Evolutionary conservation across 2,113 vertebrate genomes (phyloP).

Genomic region (Lanius collurio): DNA sequence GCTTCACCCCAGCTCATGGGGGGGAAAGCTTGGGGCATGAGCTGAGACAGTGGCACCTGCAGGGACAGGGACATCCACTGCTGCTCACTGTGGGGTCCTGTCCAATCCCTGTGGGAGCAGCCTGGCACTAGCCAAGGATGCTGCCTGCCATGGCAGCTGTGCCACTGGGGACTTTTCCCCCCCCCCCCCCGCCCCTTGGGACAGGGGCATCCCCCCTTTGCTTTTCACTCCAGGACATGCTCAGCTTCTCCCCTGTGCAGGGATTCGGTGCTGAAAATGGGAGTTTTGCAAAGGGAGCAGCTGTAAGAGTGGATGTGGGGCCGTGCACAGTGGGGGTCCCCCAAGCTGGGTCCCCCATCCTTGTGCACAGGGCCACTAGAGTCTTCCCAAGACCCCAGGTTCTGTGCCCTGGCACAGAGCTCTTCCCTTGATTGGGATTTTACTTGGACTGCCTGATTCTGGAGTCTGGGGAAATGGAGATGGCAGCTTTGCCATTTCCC

Average conservation of each 20-base stretch:
- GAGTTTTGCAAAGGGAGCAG: neutral
- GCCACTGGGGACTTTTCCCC: neutral
- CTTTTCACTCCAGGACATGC: rapidly evolving
- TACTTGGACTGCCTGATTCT: neutral
- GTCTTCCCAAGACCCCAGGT: neutral
- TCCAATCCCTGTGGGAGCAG: neutral
- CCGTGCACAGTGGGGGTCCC: rapidly evolving
- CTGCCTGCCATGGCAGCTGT: neutral
- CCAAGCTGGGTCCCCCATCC: neutral
- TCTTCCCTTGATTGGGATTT: neutral
- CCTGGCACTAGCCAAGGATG: neutral
- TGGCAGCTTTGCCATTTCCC: neutral
- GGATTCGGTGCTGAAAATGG: rapidly evolving
- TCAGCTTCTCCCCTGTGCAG: rapidly evolving
- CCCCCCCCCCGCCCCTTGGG: no score
- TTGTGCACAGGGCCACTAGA: rapidly evolving
- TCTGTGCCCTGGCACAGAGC: neutral
- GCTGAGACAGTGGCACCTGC: neutral
- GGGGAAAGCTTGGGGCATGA: neutral
- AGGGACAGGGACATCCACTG: neutral
- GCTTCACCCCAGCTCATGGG: neutral
- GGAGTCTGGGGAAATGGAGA: neutral
- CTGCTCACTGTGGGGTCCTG: neutral
- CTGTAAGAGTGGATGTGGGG: rapidly evolving
- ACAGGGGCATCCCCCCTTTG: rapidly evolving